Evolutionary conservation across 1,140 invertebrate genomes (phyloP), one percentile per base, ranked within the genome.

Genomic region (Drosophila tropicalis): DNA sequence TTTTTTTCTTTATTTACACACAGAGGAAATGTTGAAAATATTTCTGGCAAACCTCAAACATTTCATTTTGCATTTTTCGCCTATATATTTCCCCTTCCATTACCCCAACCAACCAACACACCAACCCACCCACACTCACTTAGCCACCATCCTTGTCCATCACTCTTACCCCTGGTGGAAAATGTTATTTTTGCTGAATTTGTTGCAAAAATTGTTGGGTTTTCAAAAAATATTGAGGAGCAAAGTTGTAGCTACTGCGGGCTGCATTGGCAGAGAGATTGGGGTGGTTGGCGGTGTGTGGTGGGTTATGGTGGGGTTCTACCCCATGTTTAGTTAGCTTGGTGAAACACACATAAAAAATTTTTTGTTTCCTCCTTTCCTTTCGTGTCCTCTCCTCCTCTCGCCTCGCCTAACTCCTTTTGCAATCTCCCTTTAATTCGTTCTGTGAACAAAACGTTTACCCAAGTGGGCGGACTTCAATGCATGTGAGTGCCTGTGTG

Each of bases 41-140:
- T 86, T 87, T 87, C 73, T 73, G 84, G 84, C 76, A 70, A 87
- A 87, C 83, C 83, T 79, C 76, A 87, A 87, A 87, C 79, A 87
- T 87, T 87, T 87, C 65, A 79, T 83, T 87, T 74, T 58, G 70
- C 32, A 69, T 86, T 87, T 64, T 69, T 64, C 56, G 32, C 40
- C 62, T 41, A 65, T 61, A 40, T 61, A 40, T 67, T 51, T 22
- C 58, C 55, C 29, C 54, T 29, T 58, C 69, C 40, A 36, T 40
- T 73, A 34, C 40, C 19, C 29, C 5, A 29, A 5, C 29, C 29
- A 29, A 5, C 5, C 0, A 17, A 22, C 1, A 19, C 0, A n/a
- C 29, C 5, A 29, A 5, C 29, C 29, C 5, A 5, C 5, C 0
- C 44, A 22, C 1, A 19, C 0, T n/a, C 44, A 7, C 44, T 22